Evolutionary conservation across 2,113 vertebrate genomes (phyloP).

Genomic region (pig (Sus scrofa)): DNA sequence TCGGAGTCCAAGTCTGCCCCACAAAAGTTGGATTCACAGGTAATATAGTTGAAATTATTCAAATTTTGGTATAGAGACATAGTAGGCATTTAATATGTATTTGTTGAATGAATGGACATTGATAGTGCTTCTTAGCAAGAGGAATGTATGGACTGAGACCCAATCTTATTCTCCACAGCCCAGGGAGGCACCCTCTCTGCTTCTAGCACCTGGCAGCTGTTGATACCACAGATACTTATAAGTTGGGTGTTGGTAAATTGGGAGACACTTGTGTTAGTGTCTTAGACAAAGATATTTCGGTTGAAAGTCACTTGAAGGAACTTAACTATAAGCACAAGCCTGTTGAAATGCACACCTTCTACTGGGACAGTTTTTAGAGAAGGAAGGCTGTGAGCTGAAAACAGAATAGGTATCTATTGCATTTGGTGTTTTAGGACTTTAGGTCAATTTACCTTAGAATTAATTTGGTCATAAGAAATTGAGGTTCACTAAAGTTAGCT

Average conservation of each 20-base stretch:
- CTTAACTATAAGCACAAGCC: neutral
- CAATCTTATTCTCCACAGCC: neutral
- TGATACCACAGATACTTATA: neutral
- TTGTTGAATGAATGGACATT: neutral
- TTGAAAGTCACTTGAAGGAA: neutral
- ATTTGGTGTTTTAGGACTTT: slow-evolving; percentile 39
- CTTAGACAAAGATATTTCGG: slow-evolving; percentile 17
- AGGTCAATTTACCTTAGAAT: neutral
- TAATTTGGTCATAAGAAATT: neutral
- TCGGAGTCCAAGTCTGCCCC: neutral
- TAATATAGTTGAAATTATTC: slow-evolving; percentile 36
- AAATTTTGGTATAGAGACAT: neutral
- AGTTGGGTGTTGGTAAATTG: neutral
- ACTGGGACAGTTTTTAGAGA: neutral
- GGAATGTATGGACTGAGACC: neutral
- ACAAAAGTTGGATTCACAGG: neutral
- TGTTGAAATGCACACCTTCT: neutral
- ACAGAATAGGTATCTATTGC: neutral
- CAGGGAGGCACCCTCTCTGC: neutral
- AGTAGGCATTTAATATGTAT: neutral
- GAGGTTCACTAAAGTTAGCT: neutral
- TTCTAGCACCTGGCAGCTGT: neutral
- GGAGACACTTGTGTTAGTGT: neutral
- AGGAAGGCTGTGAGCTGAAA: neutral
- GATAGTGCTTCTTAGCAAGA: neutral